Evolutionary conservation across 2,888 invertebrate species (phyloP).

Genomic region (Drosophila borborema): DNA sequence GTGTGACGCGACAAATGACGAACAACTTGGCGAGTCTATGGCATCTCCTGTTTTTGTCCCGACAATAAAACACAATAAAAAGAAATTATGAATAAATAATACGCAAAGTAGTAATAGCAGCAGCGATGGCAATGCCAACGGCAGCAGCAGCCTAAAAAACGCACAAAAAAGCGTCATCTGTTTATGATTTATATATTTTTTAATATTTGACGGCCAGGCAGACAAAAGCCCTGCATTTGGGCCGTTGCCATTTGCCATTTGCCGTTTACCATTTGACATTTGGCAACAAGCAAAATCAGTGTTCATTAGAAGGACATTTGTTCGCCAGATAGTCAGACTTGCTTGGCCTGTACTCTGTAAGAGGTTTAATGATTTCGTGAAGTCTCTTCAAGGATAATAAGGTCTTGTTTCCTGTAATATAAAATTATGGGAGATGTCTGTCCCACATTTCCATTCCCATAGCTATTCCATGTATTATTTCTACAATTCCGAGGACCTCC

Average conservation of each 20-base stretch:
- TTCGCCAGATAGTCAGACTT: constrained; percentile 44
- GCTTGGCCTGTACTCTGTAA: neutral
- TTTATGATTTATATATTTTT: constrained; percentile 76
- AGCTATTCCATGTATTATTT: neutral
- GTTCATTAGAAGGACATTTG: constrained; percentile 63
- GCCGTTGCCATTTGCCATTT: constrained; percentile 25
- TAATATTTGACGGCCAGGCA: constrained; percentile 56
- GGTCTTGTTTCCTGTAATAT: too few relatives aligned
- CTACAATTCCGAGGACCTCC: too few relatives aligned
- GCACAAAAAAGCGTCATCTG: constrained; percentile 68
- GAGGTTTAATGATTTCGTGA: neutral
- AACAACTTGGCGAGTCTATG: constrained; percentile 43
- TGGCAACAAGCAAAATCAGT: constrained; percentile 68
- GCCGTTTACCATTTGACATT: constrained; percentile 25
- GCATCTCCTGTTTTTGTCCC: constrained; percentile 33
- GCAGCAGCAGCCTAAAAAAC: constrained; percentile 28
- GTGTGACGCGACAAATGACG: constrained; percentile 68
- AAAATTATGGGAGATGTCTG: neutral
- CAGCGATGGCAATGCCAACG: constrained; percentile 27
- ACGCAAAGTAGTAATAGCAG: constrained; percentile 59
- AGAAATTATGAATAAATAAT: constrained; percentile 79
- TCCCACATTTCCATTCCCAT: neutral
- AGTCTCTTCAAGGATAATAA: neutral
- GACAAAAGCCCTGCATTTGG: constrained; percentile 15
- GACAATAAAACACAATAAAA: constrained; percentile 78